These are phyloP conservation scores for Automeris io DNA, from an alignment of 2,888 invertebrate species.

Conservation along the genomic window DNA sequence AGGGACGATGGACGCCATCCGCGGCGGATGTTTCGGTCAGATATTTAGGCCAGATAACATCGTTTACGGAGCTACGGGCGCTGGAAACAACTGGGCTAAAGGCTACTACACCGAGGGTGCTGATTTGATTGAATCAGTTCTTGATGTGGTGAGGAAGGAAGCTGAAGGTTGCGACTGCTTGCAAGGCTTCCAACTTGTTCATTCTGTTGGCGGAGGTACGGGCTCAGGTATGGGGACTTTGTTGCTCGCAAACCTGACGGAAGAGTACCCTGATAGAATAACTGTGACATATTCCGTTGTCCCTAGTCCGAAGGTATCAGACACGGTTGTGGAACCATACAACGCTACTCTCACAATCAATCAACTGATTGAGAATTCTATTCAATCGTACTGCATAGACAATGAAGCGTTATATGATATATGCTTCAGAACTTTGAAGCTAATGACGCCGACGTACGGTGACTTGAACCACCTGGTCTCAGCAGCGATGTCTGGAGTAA, in stretches of 20 bases:
- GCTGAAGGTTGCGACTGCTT: constrained; percentile 82
- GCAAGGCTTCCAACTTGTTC: constrained; percentile 79
- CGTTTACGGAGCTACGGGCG: constrained; percentile 77
- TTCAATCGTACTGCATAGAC: constrained; percentile 82
- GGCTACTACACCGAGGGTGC: constrained; percentile 83
- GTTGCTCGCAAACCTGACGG: constrained; percentile 80
- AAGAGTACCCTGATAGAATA: constrained; percentile 85
- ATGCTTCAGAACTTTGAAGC: constrained; percentile 84
- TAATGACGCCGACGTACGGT: constrained; percentile 84
- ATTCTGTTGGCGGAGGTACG: constrained; percentile 84
- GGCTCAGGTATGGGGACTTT: constrained; percentile 85
- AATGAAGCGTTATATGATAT: constrained; percentile 88
- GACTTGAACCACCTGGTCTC: constrained; percentile 79
- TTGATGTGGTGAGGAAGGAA: constrained; percentile 76
- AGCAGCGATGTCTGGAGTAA: constrained; percentile 58
- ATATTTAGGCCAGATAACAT: constrained; percentile 85
- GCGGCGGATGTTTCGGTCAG: constrained; percentile 79
- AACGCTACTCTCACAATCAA: constrained; percentile 81
- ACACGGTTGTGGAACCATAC: constrained; percentile 81
- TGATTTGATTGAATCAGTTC: constrained; percentile 77
- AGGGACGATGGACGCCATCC: constrained; percentile 78
- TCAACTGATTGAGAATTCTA: constrained; percentile 82
- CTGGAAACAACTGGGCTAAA: constrained; percentile 78
- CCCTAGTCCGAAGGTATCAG: constrained; percentile 85
- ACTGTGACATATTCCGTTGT: constrained; percentile 82